These are phyloP conservation scores for Volucella inflata DNA, from an alignment of 2,888 invertebrate species.

Conservation along the genomic window DNA sequence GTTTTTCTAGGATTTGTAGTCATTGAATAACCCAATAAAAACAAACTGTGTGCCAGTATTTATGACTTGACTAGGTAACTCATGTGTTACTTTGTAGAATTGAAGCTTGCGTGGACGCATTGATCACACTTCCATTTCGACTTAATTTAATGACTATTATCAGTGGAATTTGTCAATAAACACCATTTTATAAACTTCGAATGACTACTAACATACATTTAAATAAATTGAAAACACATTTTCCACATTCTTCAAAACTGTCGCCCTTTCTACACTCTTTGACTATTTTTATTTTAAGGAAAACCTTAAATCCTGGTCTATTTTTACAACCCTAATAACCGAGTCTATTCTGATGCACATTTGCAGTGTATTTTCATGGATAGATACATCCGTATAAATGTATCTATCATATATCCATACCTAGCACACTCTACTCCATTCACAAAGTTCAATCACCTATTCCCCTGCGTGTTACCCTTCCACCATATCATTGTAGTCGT, in stretches of 20 bases:
- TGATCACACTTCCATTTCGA: too few species aligned
- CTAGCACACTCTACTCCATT: conserved; percentile 27
- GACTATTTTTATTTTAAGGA: conserved; percentile 4
- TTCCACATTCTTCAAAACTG: background rate
- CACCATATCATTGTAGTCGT: conserved; percentile 27
- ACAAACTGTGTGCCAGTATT: too few species aligned
- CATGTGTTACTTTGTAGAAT: too few species aligned
- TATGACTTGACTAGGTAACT: too few species aligned
- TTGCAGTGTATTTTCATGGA: conserved; percentile 3
- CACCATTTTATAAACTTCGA: too few species aligned
- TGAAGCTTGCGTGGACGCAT: too few species aligned
- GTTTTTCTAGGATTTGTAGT: too few species aligned
- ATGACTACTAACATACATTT: too few species aligned
- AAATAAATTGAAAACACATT: background rate
- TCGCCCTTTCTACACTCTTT: background rate
- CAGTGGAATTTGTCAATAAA: too few species aligned
- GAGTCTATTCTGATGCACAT: conserved; percentile 19
- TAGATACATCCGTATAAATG: conserved; percentile 5
- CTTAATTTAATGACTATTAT: too few species aligned
- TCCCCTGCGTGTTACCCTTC: conserved; percentile 53
- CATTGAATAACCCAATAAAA: too few species aligned
- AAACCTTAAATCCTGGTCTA: background rate
- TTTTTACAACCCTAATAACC: conserved; percentile 38
- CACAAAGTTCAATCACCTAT: conserved; percentile 76
- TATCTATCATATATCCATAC: background rate